A percentile compares a stretch with the other conserved stretches of the same genome.
phyloP scores from a whole-genome alignment of 2,888 invertebrate genomes.

The Merodon equestris region DNA sequence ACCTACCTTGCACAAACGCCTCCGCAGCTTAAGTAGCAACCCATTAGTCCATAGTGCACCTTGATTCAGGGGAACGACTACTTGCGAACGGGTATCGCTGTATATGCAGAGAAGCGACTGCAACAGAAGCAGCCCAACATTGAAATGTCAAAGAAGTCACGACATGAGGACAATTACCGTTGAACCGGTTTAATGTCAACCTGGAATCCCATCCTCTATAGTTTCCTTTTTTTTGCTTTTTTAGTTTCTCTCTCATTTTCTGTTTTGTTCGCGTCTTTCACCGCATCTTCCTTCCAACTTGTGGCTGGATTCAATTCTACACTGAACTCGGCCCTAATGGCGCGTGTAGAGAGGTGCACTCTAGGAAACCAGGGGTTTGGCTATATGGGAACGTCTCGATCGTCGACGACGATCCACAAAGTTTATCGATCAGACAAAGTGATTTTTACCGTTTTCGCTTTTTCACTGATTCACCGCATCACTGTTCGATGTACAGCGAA shows the following conservation, averaged over 20 bases:
- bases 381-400: slow-evolving; percentile 20
- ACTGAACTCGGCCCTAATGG: no score
- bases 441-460: slow-evolving; percentile 66
- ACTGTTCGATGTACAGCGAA: no score
- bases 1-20: slow-evolving; percentile 4
- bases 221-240: slow-evolving; percentile 14
- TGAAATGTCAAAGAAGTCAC: slow-evolving; percentile 68
- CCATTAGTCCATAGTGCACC: no score
- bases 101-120: slow-evolving; percentile 5
- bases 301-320: no score
- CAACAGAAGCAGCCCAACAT: slow-evolving; percentile 53
- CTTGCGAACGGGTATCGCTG: slow-evolving; percentile 7
- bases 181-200: slow-evolving; percentile 65
- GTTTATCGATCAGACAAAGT: slow-evolving; percentile 65
- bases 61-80: background rate
- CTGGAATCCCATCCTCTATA: slow-evolving; percentile 43
- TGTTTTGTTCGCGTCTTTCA: background rate
- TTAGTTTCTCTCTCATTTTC: slow-evolving; percentile 10
- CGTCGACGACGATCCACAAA: slow-evolving; percentile 37
- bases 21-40: background rate
- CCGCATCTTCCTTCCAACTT: slow-evolving; percentile 2
- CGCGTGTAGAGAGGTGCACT: slow-evolving; percentile 6
- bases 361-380: slow-evolving; percentile 35
- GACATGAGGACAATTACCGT: slow-evolving; percentile 64
- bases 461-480: slow-evolving; percentile 33